A percentile compares a stretch with the other conserved stretches of the same genome.
Evolutionary conservation across 2,797 vertebrate genomes (phyloP).

Genomic region (Parauchenoglanis punctatus): DNA sequence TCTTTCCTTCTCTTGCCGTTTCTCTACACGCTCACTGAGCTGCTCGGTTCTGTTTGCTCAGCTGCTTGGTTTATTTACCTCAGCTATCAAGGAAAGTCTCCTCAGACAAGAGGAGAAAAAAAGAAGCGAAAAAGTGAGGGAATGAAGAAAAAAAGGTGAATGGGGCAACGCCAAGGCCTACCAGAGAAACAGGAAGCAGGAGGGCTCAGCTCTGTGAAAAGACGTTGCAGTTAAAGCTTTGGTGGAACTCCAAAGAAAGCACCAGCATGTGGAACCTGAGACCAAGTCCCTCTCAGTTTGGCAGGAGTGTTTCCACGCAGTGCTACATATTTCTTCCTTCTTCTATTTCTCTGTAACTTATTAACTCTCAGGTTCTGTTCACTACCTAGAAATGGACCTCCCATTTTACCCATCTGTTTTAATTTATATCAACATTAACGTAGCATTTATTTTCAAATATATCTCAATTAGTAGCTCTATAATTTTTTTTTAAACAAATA

Average conservation of each 20-base stretch:
- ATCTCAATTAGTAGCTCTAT: neutral
- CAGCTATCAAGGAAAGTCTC: constrained; percentile 85
- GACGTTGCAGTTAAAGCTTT: constrained; percentile 78
- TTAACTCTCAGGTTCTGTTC: constrained; percentile 46
- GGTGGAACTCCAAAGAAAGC: constrained; percentile 83
- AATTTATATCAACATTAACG: neutral
- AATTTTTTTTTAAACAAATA: neutral
- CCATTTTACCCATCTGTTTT: constrained; percentile 4
- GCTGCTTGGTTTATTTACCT: constrained; percentile 92
- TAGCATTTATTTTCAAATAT: neutral
- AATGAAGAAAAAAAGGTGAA: constrained; percentile 45
- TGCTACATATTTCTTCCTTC: constrained; percentile 37
- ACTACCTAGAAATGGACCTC: constrained; percentile 13
- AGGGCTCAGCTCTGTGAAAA: constrained; percentile 77
- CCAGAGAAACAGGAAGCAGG: constrained; percentile 82
- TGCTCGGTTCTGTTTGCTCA: constrained; percentile 88
- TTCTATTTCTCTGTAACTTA: constrained; percentile 46
- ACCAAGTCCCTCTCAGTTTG: constrained; percentile 61
- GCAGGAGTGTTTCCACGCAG: constrained; percentile 43
- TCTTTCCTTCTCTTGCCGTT: constrained; percentile 16
- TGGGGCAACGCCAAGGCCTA: constrained; percentile 80
- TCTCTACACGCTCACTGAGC: constrained; percentile 64
- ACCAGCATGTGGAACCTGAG: constrained; percentile 76
- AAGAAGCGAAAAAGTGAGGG: constrained; percentile 56
- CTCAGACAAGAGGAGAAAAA: constrained; percentile 76